Conservation (phyloP, 1,140 invertebrate species). For the Nilaparvata lugens region DNA sequence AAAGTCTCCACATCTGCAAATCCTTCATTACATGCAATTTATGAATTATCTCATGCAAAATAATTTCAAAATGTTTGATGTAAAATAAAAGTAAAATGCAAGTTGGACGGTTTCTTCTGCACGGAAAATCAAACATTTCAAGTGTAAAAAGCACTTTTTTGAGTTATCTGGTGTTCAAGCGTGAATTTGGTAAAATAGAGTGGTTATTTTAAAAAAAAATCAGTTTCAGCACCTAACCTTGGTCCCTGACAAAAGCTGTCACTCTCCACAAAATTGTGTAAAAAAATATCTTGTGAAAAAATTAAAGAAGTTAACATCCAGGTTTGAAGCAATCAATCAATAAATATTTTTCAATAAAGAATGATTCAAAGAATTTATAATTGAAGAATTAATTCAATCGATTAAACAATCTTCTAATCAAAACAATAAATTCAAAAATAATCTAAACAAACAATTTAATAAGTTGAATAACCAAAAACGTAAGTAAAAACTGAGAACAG, state of each 20-base stretch:
- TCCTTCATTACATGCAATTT: too few species aligned
- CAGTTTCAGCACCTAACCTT: constrained; percentile 1
- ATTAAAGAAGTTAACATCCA: too few species aligned
- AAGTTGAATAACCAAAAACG: too few species aligned
- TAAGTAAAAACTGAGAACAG: too few species aligned
- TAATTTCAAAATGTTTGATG: too few species aligned
- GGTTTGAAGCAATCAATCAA: not conserved
- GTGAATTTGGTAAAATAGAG: not conserved
- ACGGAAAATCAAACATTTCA: not conserved
- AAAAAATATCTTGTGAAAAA: too few species aligned
- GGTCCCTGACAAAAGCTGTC: not conserved
- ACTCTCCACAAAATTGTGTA: not conserved
- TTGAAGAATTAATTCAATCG: not conserved
- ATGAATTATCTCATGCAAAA: too few species aligned
- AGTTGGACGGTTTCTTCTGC: constrained; percentile 1
- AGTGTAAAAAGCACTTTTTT: not conserved
- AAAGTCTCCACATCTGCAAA: too few species aligned
- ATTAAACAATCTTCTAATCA: not conserved
- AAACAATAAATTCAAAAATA: too few species aligned
- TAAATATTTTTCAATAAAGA: not conserved
- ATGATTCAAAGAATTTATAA: not conserved
- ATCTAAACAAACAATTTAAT: too few species aligned
- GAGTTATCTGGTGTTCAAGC: not conserved
- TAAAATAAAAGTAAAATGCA: not conserved
- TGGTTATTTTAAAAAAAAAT: not conserved